Evolutionary conservation across 2,113 vertebrate species (phyloP).

Genomic region (rabbit (Oryctolagus cuniculus)): DNA sequence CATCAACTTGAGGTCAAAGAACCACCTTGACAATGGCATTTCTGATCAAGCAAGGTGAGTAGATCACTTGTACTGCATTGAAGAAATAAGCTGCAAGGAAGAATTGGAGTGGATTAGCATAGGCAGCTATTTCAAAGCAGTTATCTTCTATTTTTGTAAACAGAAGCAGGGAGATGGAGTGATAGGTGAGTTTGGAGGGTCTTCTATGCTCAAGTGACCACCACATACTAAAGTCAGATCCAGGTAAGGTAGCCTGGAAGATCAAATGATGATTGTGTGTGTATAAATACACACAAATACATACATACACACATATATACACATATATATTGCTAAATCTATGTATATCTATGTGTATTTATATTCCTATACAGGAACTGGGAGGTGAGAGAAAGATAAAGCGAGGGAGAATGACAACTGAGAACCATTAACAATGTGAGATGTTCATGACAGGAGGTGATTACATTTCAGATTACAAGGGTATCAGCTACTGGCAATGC

Average conservation of each 20-base stretch:
- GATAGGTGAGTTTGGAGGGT: not conserved
- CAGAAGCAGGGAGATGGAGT: not conserved
- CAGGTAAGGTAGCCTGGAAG: conserved; percentile 11
- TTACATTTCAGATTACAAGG: not conserved
- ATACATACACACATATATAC: too few relatives aligned
- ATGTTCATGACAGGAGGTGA: too few relatives aligned
- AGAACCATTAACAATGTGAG: not conserved
- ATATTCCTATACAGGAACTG: too few relatives aligned
- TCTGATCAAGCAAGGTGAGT: not conserved
- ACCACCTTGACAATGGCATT: not conserved
- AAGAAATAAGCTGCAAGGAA: not conserved
- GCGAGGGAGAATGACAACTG: not conserved
- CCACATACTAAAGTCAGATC: not conserved
- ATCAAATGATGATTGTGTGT: not conserved
- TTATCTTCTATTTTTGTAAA: not conserved
- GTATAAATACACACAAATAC: not conserved
- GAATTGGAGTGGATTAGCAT: not conserved
- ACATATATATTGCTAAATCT: too few relatives aligned
- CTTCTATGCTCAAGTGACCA: not conserved
- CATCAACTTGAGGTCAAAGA: not conserved
- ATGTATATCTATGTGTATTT: too few relatives aligned
- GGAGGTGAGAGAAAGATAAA: not conserved
- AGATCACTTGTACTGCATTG: not conserved
- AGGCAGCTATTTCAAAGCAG: not conserved
- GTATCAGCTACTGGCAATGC: not conserved